phyloP scores from a whole-genome alignment of 2,797 vertebrate genomes.

The Otolemur crassicaudatus region DNA sequence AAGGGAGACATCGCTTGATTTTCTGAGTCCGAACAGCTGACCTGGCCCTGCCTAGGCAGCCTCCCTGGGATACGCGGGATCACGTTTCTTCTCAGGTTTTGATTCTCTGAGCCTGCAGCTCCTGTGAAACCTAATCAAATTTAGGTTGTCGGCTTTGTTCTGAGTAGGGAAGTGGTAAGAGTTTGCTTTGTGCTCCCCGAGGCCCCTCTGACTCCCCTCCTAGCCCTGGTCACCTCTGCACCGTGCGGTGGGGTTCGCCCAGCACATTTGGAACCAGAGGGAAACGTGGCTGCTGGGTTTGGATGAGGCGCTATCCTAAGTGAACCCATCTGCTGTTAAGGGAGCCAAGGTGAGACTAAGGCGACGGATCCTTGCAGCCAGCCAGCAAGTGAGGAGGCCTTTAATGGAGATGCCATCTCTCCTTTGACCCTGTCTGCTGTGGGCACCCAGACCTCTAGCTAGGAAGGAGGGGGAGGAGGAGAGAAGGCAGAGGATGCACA shows the following conservation, averaged over 20 bases:
- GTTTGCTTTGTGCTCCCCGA: background rate
- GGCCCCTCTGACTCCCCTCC: background rate
- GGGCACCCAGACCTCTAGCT: background rate
- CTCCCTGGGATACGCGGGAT: background rate
- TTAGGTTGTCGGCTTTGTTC: background rate
- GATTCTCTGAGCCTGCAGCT: constrained; percentile 11
- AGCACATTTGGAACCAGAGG: background rate
- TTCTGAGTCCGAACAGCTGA: background rate
- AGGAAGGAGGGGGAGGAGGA: background rate
- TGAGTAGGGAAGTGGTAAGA: background rate
- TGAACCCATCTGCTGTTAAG: background rate
- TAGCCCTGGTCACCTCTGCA: fast-evolving
- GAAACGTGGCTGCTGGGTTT: background rate
- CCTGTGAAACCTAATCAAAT: background rate
- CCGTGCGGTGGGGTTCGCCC: background rate
- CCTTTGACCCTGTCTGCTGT: background rate
- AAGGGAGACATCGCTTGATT: background rate
- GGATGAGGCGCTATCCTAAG: background rate
- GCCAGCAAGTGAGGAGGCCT: background rate
- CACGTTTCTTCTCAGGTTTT: constrained; percentile 54
- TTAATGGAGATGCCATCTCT: background rate
- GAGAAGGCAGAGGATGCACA: background rate
- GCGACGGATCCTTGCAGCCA: background rate
- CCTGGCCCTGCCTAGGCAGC: background rate
- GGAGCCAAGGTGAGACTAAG: background rate